Conservation (phyloP, 2,113 vertebrate genomes). For the Stigmatopora nigra region DNA sequence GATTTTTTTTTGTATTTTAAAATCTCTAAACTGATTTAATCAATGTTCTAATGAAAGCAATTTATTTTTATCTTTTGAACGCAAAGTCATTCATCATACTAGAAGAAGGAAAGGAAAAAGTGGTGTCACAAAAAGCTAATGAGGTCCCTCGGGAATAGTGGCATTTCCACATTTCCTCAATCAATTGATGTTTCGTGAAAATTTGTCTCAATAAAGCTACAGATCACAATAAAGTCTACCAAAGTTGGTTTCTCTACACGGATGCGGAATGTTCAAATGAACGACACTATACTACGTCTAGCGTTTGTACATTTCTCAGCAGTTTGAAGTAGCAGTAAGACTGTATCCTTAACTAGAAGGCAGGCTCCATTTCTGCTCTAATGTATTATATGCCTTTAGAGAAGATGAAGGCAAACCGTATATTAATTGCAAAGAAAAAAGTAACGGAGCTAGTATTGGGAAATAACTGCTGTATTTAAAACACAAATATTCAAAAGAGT, state of each 20-base stretch:
- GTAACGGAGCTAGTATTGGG: slow-evolving; percentile 8
- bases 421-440: background rate
- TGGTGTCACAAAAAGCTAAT: background rate
- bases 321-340: slow-evolving; percentile 13
- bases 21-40: background rate
- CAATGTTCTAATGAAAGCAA: background rate
- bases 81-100: slow-evolving; percentile 1
- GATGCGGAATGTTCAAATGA: slow-evolving; percentile 17
- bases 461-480: slow-evolving; percentile 32
- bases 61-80: slow-evolving; percentile 3
- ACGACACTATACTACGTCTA: slow-evolving; percentile 16
- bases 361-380: slow-evolving; percentile 15
- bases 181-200: background rate
- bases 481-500: slow-evolving; percentile 22
- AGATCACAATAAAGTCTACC: slow-evolving; percentile 1
- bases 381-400: slow-evolving; percentile 10
- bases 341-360: slow-evolving; percentile 16
- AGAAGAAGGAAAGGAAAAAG: slow-evolving; percentile 1
- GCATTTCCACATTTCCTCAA: slow-evolving; percentile 4
- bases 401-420: slow-evolving; percentile 15
- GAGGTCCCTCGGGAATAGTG: background rate
- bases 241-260: slow-evolving; percentile 6
- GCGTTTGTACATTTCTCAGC: slow-evolving; percentile 13
- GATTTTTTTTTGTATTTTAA: background rate
- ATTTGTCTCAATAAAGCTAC: background rate